Evolutionary conservation across 2,888 invertebrate species (phyloP), one percentile per base, ranked within the genome.

Genomic region (Alsophila aescularia): DNA sequence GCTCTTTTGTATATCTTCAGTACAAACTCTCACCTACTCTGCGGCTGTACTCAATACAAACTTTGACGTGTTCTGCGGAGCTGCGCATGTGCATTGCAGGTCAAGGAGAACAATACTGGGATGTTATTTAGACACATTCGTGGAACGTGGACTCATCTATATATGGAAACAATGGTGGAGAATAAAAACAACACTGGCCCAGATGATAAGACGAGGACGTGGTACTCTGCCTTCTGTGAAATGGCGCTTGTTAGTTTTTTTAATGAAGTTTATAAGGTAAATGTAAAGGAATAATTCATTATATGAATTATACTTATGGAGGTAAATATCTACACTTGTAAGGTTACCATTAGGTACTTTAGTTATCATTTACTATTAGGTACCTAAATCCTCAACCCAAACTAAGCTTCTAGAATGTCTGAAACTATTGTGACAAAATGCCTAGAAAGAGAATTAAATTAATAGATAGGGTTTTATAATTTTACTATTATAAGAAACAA

Each of bases 31-130:
- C 15, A 24, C 29, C 5, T 44, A 49, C 27, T 44, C 49, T 40
- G 39, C 21, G 42, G 9, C 7, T 6, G 10, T 50, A 43, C 14
- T 35, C 6, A 12, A 14, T 52, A 52, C 51, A 42, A 27, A 55
- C 56, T 57, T 34, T 39, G 9, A 37, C 32, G 15, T 15, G 10
- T 45, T 45, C 60, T 65, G 59, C 59, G 54, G 36, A 39, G 52
- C 37, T 43, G 52, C 64, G 62, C 58, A 1, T 34, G 56, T 62
- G 59, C 58, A 65, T 64, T 67, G 64, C 54, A 64, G 73, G 73
- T 66, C 75, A 75, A 75, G 75, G 72, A 54, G 57, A 66, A 49
- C 66, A 65, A 60, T 62, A 52, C 59, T 58, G 55, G 52, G 53
- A 56, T 52, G 16, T 57, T 48, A 48, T 43, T 47, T 37, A 43